Evolutionary conservation across 2,113 vertebrate genomes (phyloP).

Genomic region (Pluvialis apricaria): DNA sequence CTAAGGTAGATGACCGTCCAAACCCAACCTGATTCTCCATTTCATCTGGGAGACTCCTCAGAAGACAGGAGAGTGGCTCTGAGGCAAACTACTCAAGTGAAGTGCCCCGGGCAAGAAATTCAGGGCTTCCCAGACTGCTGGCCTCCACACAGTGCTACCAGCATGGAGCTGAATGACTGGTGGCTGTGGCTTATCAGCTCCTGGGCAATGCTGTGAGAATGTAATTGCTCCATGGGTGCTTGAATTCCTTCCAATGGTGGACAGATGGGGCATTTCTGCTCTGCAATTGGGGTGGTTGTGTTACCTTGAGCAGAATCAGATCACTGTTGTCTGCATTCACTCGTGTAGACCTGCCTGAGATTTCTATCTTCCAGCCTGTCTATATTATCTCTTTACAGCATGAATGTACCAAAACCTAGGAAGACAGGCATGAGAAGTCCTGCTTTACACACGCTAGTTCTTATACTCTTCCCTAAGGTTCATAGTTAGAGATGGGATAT

Average conservation of each 20-base stretch:
- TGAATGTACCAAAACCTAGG: not conserved
- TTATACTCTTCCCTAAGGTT: not conserved
- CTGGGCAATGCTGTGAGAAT: not conserved
- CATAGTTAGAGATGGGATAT: too few species aligned
- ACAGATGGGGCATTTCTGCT: accelerated
- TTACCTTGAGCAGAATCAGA: not conserved
- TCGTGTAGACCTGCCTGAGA: too few species aligned
- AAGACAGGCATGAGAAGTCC: not conserved
- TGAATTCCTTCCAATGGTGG: not conserved
- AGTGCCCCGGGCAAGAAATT: not conserved
- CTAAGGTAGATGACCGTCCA: not conserved
- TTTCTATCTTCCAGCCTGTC: not conserved
- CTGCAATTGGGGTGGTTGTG: not conserved
- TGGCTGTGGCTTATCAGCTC: not conserved
- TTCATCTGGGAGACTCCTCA: not conserved
- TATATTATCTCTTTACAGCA: not conserved
- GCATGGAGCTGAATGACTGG: accelerated
- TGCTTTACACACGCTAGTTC: not conserved
- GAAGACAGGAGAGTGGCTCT: not conserved
- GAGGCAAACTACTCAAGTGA: not conserved
- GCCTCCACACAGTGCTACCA: not conserved
- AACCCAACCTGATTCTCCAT: not conserved
- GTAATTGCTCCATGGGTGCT: accelerated
- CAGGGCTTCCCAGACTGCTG: not conserved
- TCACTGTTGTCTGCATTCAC: not conserved